Evolutionary conservation across 2,888 invertebrate genomes (phyloP).

Genomic region (Argyresthia goedartella): DNA sequence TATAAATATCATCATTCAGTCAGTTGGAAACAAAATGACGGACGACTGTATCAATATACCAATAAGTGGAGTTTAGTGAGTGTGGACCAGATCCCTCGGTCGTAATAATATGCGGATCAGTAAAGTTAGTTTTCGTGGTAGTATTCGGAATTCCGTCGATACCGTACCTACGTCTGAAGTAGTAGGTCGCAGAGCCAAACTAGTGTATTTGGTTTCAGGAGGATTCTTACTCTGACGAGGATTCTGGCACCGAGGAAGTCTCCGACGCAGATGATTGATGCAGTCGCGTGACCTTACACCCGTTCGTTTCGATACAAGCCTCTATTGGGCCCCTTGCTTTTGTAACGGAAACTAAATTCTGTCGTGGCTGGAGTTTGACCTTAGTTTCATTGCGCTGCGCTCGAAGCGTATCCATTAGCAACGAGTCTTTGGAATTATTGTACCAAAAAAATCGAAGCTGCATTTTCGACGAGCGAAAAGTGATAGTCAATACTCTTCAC

Average conservation of each 20-base stretch:
- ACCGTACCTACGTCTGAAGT: constrained; percentile 48
- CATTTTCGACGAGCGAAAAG: constrained; percentile 26
- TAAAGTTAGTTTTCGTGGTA: not conserved
- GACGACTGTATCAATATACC: no score
- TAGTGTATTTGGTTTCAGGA: constrained; percentile 64
- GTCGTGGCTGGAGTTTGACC: not conserved
- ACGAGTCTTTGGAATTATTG: constrained; percentile 22
- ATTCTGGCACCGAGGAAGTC: constrained; percentile 62
- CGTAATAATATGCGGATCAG: not conserved
- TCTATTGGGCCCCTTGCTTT: not conserved
- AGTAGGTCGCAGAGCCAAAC: constrained; percentile 36
- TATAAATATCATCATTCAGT: no score
- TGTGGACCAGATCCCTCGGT: no score
- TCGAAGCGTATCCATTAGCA: constrained; percentile 13
- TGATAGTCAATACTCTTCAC: constrained; percentile 27
- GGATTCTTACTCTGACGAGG: constrained; percentile 65
- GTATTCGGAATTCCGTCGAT: constrained; percentile 10
- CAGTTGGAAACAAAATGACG: no score
- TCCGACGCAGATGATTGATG: constrained; percentile 63
- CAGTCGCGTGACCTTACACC: constrained; percentile 8
- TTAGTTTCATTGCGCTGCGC: constrained; percentile 17
- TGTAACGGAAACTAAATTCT: not conserved
- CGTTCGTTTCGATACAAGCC: not conserved
- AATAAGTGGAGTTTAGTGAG: no score
- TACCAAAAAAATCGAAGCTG: constrained; percentile 22